phyloP scores from a whole-genome alignment of 2,888 invertebrate genomes.

The Chironomus riparius region DNA sequence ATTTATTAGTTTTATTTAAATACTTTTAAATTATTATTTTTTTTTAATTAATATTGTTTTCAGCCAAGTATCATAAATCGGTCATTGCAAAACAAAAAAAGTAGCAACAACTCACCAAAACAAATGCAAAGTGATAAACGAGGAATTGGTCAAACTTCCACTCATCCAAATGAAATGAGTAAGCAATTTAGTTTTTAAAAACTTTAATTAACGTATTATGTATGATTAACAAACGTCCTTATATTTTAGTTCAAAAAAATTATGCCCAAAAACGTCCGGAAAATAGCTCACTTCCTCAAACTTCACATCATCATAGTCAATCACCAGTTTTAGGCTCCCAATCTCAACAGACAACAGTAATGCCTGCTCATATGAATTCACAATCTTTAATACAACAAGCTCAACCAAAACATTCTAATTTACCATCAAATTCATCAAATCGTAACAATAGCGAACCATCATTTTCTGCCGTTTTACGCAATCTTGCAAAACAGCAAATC shows the following conservation, averaged over 20 bases:
- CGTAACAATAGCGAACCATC: conserved; percentile 52
- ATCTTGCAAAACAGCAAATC: conserved; percentile 87
- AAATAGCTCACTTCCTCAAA: conserved; percentile 41
- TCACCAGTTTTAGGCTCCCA: conserved; percentile 13
- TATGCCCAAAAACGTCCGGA: conserved; percentile 41
- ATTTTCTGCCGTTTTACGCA: conserved; percentile 84
- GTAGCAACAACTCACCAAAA: conserved; percentile 50
- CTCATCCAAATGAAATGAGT: conserved; percentile 37
- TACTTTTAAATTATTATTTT: not conserved
- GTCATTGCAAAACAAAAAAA: conserved; percentile 49
- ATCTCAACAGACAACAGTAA: conserved; percentile 30
- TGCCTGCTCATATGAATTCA: conserved; percentile 34
- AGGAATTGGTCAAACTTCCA: conserved; percentile 29
- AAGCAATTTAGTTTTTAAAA: conserved; percentile 32
- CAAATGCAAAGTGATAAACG: conserved; percentile 39
- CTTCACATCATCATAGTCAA: conserved; percentile 39
- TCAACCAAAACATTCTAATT: conserved; percentile 2
- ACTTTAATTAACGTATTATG: too few species aligned
- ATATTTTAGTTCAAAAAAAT: conserved; percentile 40
- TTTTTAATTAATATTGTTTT: not conserved
- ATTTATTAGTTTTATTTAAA: not conserved
- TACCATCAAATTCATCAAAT: conserved; percentile 34
- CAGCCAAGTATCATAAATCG: conserved; percentile 8
- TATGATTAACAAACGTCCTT: not conserved
- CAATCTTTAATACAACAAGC: not conserved